Conservation (phyloP, 2,113 vertebrate genomes). For the Ochotona curzoniae region DNA sequence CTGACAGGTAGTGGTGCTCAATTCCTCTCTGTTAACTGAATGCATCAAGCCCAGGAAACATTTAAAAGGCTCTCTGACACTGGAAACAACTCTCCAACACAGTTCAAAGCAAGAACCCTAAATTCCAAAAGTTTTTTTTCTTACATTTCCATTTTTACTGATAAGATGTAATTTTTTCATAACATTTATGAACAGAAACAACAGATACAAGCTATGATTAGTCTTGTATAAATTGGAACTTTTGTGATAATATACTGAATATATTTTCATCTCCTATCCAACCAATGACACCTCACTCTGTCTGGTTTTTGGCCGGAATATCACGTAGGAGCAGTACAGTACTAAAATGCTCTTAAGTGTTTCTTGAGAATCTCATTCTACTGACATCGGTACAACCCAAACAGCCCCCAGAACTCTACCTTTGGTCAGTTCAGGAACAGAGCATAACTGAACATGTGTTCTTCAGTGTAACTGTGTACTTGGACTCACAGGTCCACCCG, state of each 20-base stretch:
- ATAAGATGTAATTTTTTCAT: too few relatives aligned
- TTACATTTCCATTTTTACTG: too few relatives aligned
- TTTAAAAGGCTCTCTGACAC: not conserved
- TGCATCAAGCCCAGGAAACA: not conserved
- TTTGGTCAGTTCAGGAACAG: not conserved
- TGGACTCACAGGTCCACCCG: not conserved
- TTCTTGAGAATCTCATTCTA: not conserved
- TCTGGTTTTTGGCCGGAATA: not conserved
- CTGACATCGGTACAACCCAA: not conserved
- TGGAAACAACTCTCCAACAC: not conserved
- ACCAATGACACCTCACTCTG: not conserved
- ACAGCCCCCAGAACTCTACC: not conserved
- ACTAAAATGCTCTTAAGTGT: not conserved
- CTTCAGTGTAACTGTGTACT: not conserved
- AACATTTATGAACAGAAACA: too few relatives aligned
- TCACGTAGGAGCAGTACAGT: not conserved
- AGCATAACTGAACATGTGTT: not conserved
- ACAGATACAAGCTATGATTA: too few relatives aligned
- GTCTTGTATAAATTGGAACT: too few relatives aligned
- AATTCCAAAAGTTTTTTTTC: not conserved
- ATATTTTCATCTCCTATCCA: not conserved
- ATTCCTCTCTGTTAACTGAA: not conserved
- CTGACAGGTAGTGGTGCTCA: not conserved
- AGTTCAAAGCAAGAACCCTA: not conserved
- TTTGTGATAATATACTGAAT: too few relatives aligned